phyloP scores from a whole-genome alignment of 2,113 vertebrate species.

The Tangachromis dhanisi region DNA sequence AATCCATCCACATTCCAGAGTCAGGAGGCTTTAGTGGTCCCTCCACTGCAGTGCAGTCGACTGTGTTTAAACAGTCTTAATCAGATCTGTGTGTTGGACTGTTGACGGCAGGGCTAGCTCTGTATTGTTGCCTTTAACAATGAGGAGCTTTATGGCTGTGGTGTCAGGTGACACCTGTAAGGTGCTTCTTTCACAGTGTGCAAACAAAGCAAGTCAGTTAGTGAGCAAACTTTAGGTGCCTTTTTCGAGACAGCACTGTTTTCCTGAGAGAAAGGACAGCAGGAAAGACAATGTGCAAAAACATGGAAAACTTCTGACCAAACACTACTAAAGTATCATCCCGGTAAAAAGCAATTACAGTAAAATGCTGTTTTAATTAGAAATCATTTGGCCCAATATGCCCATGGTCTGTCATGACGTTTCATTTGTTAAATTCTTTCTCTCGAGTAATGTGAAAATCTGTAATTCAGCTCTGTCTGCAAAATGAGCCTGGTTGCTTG shows the following conservation, averaged over 20 bases:
- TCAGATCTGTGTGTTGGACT: conserved; percentile 41
- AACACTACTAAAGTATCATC: neutral
- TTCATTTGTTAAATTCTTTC: neutral
- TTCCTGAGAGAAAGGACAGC: neutral
- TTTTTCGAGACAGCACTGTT: neutral
- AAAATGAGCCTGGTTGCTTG: neutral
- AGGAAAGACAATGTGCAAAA: neutral
- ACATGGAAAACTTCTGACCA: neutral
- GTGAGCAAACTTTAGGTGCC: neutral
- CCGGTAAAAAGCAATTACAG: neutral
- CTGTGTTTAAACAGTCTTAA: conserved; percentile 50
- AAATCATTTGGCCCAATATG: neutral
- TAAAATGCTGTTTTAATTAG: neutral
- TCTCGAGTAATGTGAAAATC: neutral
- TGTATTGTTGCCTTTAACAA: conserved; percentile 51
- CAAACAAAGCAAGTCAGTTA: conserved; percentile 38
- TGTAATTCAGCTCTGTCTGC: neutral
- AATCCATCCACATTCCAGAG: conserved; percentile 42
- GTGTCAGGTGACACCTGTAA: conserved; percentile 43
- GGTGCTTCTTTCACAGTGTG: conserved; percentile 28
- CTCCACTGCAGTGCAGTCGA: neutral
- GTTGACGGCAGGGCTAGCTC: conserved; percentile 26
- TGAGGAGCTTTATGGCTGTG: conserved; percentile 1
- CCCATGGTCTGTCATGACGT: neutral
- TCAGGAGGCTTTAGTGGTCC: conserved; percentile 1